Base-by-base conservation (phyloP, 2,888 invertebrate genomes). In the Caenorhabditis afra region DNA sequence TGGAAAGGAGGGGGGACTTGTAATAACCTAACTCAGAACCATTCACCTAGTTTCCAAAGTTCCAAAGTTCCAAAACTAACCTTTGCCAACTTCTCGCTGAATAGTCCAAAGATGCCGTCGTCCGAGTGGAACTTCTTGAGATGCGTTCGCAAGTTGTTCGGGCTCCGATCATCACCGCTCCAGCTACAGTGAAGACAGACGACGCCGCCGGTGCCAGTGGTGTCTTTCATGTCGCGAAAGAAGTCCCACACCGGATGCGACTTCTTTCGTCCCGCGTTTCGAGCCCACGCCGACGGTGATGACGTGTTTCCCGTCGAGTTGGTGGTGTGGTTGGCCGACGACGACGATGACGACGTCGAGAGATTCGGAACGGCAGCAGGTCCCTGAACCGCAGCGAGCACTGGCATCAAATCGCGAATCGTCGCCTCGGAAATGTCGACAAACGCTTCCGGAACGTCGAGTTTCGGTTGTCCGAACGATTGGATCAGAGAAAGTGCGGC, bases 191-290 rank as follows among this genome's bases (percentile, higher is more conserved):
- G 85, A 8, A 87, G 71, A 66, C 87, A 87, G 4, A 81, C 58
- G 3, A 87, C 87, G 2, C 86, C 83, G 8, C 85, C 85, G 10
- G 81, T 68, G 14, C 87, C 87, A 62, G 86, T 83, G 14, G 80
- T 65, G 47, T 86, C 85, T 37, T 86, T 85, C 44, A 87, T 66
- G 61, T 87, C 87, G n/a, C 77, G 76, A 66, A 87, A 87, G 66
- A 87, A 87, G 22, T 85, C 82, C 87, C 87, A 87, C 37, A 87
- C 87, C n/a, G 87, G 87, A 68, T 87, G 87, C 14, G 85, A 83
- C 74, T 87, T 87, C 75, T 87, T 86, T 12, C 85, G 49, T 20
- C 85, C 85, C 12, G 85, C 85, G 41, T 86, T 86, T 23, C 85
- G 55, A 10, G 83, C 82, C 85, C 84, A 86, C 18, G 85, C 84